Evolutionary conservation across 64 coral and sea anemone genomes (phyloP), one percentile per base, ranked within the genome.

Genomic region (Montipora foliosa): DNA sequence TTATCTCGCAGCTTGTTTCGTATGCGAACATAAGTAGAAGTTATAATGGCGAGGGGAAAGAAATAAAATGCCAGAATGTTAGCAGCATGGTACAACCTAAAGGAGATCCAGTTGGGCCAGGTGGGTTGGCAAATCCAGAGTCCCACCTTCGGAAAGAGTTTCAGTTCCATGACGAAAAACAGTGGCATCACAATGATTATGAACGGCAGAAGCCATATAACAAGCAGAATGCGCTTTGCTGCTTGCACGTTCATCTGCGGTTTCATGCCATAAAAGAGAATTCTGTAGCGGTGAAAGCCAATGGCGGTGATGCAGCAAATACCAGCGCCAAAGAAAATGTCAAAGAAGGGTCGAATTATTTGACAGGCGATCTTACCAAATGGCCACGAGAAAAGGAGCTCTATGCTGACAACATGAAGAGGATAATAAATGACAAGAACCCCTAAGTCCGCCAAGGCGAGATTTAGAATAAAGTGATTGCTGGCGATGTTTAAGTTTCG

Each of bases 241-340:
- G 66, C 78, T 74, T 87, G 79, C 3, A 79, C 8, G 8, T 44
- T 89, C 83, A 96, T 84, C 77, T 96, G 95, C 19, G 78, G 90
- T 37, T 90, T 93, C 46, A 87, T 93, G 46, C 91, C 90, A 74
- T 87, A 80, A 5, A 96, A 91, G 6, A 96, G 80, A 91, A 96
- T 96, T 78, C 90, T 89, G 69, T 96, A 96, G 8, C 95, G 95
- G 20, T 96, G 91, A 81, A 89, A 88, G 0, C 87, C 90, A 61
- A 96, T 96, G 53, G 95, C 95, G 14, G 95, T 96, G 5, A 96
- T 96, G 57, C 91, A 84, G 5, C 95, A 91, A 17, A 93, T 89
- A 64, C 88, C 87, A 17, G 59, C 67, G 0, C 95, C 95, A 44
- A 80, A 90, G 59, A 96, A 96, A 20, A 96, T 96, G 4, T 90